Conservation (phyloP, 1,140 invertebrate genomes). For the Ctenoplectra terminalis region DNA sequence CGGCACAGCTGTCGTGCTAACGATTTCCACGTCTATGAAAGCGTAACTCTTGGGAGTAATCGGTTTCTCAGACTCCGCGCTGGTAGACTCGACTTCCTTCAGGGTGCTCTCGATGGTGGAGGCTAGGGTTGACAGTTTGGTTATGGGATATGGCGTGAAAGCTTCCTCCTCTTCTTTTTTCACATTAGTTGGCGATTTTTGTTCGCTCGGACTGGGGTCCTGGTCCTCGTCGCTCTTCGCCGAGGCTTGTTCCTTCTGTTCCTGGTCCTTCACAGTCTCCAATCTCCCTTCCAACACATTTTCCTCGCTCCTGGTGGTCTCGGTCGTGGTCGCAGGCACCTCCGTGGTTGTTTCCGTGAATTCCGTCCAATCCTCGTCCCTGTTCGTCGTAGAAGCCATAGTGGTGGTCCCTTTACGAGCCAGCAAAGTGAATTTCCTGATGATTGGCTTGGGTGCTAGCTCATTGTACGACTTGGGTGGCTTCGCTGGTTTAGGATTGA, state of each 20-base stretch:
- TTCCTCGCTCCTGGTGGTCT: conserved; percentile 49
- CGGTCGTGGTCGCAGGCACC: neutral
- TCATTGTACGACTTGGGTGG: conserved; percentile 77
- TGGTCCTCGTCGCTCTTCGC: conserved; percentile 35
- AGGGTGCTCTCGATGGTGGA: neutral
- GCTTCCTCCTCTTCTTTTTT: conserved; percentile 13
- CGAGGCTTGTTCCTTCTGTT: neutral
- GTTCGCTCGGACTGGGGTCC: conserved; percentile 45
- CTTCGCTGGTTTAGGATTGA: conserved; percentile 78
- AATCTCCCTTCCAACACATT: conserved; percentile 50
- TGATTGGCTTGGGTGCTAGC: conserved; percentile 77
- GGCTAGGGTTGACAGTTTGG: conserved; percentile 30
- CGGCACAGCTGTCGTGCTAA: neutral
- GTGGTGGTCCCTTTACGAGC: conserved; percentile 59
- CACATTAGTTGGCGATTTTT: conserved; percentile 32
- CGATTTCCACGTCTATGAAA: neutral
- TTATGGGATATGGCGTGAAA: conserved; percentile 60
- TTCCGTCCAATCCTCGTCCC: conserved; percentile 12
- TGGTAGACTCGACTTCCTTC: neutral
- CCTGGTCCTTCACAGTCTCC: neutral
- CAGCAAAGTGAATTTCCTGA: conserved; percentile 72
- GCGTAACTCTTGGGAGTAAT: too few relatives aligned
- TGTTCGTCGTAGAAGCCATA: conserved; percentile 20
- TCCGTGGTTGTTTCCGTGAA: conserved; percentile 12
- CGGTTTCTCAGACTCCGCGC: neutral